Base-by-base conservation (phyloP, 2,888 invertebrate genomes). In the Rhabditoides inermis region DNA sequence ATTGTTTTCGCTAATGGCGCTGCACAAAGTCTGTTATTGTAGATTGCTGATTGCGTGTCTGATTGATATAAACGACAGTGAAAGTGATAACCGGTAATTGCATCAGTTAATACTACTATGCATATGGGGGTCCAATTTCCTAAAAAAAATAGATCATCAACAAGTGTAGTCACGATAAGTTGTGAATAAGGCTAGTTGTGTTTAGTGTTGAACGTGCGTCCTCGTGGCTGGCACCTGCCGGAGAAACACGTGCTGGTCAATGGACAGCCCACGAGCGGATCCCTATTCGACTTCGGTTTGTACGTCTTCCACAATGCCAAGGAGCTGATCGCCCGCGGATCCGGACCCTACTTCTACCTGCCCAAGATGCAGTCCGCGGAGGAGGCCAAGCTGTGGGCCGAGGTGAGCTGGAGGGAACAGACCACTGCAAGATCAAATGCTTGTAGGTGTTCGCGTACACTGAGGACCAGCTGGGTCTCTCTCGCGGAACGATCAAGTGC, bases 161-260 rank as follows among this genome's bases (percentile, higher is more conserved):
- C 6, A 39, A 39, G 12, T n/a, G n/a, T n/a, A n/a, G n/a, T n/a
- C n/a, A n/a, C n/a, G n/a, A n/a, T n/a, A n/a, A n/a, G n/a, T n/a
- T n/a, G n/a, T n/a, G n/a, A n/a, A n/a, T n/a, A n/a, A n/a, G n/a
- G n/a, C n/a, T n/a, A n/a, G n/a, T 25, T 23, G 15, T 22, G 54
- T 64, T 49, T 40, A 59, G 77, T 84, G 6, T 75, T 85, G 51
- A 84, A 85, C 82, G 76, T 86, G 12, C 78, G 86, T 54, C 85
- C 86, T 0, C 79, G 85, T 66, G 85, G 85, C 40, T 86, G 85
- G 85, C 85, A 86, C 76, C 84, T 86, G 81, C 81, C 82, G 46
- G 85, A 86, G 73, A 72, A 76, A 55, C 77, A 78, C 56, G 69
- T 78, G 23, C 51, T 72, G 53, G 69, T 78, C 49, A 68, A 75